A percentile compares a stretch with the other conserved stretches of the same genome.
These are phyloP conservation scores for Sthenelais limicola DNA, from an alignment of 2,888 invertebrate species.

Conservation along the genomic window DNA sequence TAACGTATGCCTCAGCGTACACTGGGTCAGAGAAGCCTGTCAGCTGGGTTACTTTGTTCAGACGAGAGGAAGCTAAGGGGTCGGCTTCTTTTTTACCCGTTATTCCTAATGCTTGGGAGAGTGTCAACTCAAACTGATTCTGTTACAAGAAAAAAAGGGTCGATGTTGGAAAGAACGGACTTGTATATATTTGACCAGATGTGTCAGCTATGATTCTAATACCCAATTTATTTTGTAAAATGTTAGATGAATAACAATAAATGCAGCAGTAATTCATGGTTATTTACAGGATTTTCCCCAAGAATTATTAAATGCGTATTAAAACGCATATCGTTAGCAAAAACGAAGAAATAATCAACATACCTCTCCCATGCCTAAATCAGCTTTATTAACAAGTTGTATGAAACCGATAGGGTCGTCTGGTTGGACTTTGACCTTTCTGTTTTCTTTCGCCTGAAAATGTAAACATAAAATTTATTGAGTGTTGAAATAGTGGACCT, in stretches of 20 bases:
- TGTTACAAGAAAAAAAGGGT: constrained; percentile 51
- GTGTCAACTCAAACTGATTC: constrained; percentile 93
- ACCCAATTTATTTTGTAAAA: background rate
- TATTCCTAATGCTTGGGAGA: constrained; percentile 87
- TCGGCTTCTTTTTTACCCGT: constrained; percentile 73
- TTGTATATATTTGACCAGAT: too few species aligned
- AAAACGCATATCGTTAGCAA: too few species aligned
- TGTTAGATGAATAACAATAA: constrained; percentile 2
- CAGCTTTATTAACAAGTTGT: constrained; percentile 78
- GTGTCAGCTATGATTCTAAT: too few species aligned
- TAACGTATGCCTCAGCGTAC: constrained; percentile 99
- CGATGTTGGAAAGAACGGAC: background rate
- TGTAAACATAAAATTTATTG: background rate
- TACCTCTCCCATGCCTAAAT: constrained; percentile 77
- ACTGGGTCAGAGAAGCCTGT: constrained; percentile 99
- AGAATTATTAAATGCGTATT: too few species aligned
- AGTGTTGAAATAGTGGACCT: too few species aligned
- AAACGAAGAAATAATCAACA: constrained; percentile 67
- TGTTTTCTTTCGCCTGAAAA: constrained; percentile 79
- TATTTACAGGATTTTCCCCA: background rate
- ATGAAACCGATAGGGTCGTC: constrained; percentile 89
- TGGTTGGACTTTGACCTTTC: constrained; percentile 80
- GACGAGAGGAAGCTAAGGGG: constrained; percentile 75
- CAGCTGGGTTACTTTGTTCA: constrained; percentile 89
- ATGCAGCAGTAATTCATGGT: background rate